A percentile compares a stretch with the other conserved stretches of the same genome.
Conservation (phyloP, 2,888 invertebrate genomes). For the Caenorhabditis afra region DNA sequence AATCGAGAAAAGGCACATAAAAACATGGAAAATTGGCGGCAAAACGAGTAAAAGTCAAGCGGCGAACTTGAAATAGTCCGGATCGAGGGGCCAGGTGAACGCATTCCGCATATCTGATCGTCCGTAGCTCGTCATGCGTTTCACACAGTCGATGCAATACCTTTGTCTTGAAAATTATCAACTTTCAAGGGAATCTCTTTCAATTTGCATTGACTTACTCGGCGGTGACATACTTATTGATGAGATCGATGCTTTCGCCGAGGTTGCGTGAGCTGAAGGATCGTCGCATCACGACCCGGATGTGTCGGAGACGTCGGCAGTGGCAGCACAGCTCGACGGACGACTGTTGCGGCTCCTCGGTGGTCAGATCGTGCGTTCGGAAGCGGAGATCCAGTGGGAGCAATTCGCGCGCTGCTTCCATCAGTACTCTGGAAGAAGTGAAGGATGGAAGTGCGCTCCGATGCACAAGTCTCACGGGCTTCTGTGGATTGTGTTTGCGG, state of each 20-base stretch:
- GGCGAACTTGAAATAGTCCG: conserved; percentile 19
- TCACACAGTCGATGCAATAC: conserved; percentile 27
- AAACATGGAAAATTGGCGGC: no score
- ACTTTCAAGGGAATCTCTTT: no score
- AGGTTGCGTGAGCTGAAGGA: conserved; percentile 4
- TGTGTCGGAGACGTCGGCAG: conserved; percentile 34
- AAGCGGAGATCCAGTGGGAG: conserved; percentile 30
- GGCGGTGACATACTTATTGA: conserved; percentile 19
- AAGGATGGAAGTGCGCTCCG: no score
- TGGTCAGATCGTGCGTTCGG: conserved; percentile 25
- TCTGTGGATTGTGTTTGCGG: conserved; percentile 42
- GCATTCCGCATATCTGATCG: not conserved
- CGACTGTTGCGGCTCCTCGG: conserved; percentile 2
- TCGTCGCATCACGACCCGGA: conserved; percentile 19
- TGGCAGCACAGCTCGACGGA: conserved; percentile 34
- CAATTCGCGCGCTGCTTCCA: not conserved
- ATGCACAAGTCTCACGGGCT: conserved; percentile 6
- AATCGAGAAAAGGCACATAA: no score
- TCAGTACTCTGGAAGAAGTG: not conserved
- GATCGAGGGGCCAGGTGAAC: not conserved
- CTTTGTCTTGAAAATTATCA: conserved; percentile 15
- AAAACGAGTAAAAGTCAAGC: no score
- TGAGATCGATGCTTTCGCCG: conserved; percentile 15
- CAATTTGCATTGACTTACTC: conserved; percentile 19
- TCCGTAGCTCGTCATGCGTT: not conserved